Percentiles rank a stretch among this genome's conserved stretches.
Conservation (phyloP, 2,797 vertebrate species). For the Echeneis naucrates region DNA sequence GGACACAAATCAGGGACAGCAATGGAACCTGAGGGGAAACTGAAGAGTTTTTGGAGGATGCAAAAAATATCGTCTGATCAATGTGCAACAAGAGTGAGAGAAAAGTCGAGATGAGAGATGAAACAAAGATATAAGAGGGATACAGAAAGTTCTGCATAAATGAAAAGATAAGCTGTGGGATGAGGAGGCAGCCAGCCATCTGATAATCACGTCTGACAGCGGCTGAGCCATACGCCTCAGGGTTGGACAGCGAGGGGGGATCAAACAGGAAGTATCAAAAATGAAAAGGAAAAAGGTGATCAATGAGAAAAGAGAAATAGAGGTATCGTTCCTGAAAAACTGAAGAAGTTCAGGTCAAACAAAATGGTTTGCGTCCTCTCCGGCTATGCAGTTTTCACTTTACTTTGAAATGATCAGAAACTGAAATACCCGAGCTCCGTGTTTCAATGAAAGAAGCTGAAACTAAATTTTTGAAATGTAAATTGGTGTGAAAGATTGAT, state of each 20-base stretch:
- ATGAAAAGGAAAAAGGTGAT: not conserved
- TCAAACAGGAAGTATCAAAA: not conserved
- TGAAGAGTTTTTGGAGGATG: not conserved
- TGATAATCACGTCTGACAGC: slow-evolving; percentile 49
- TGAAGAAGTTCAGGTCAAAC: not conserved
- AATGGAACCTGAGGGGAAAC: not conserved
- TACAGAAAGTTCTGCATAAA: not conserved
- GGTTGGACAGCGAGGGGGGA: slow-evolving; percentile 1
- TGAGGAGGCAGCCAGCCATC: slow-evolving; percentile 26
- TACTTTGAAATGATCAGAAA: not conserved
- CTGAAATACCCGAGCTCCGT: too few species aligned
- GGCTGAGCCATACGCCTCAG: slow-evolving; percentile 20
- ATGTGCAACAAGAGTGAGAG: not conserved
- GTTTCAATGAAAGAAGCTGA: too few species aligned
- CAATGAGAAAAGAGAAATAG: not conserved
- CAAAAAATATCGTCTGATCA: not conserved
- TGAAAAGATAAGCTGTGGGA: not conserved
- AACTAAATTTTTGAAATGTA: too few species aligned
- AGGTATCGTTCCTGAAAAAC: not conserved
- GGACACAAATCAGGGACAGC: too few species aligned
- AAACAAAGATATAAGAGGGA: not conserved
- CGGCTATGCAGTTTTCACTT: not conserved
- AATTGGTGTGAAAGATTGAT: too few species aligned
- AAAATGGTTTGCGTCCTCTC: not conserved
- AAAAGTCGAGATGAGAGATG: not conserved